Evolutionary conservation across 2,113 vertebrate species (phyloP).

Genomic region (Nyctibius bracteatus): DNA sequence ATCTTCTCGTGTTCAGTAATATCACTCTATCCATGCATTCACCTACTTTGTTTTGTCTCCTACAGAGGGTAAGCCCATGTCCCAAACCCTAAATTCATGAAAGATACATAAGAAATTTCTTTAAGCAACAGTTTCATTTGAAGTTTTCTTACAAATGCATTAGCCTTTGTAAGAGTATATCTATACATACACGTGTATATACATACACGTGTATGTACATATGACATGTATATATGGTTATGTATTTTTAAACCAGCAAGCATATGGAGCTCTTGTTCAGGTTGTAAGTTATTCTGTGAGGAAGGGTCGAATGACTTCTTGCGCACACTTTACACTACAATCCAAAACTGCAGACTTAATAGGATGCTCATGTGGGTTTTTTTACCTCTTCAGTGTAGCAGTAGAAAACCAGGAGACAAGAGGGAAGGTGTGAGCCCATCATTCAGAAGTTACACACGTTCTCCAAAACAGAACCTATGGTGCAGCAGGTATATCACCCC

Average conservation of each 20-base stretch:
- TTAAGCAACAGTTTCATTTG: neutral
- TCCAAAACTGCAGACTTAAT: neutral
- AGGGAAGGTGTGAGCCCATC: neutral
- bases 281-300: neutral
- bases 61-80: neutral
- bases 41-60: neutral
- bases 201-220: too few species aligned
- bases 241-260: neutral
- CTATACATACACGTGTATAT: neutral
- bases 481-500: neutral
- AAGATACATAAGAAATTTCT: neutral
- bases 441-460: neutral
- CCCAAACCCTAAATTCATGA: neutral
- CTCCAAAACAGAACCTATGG: neutral
- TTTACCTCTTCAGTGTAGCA: neutral
- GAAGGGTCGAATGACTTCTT: neutral
- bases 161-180: neutral
- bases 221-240: too few species aligned
- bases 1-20: neutral
- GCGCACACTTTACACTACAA: neutral
- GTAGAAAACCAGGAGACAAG: neutral
- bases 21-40: neutral
- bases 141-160: neutral
- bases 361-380: neutral
- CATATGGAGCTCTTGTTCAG: neutral